Evolutionary conservation across 2,113 vertebrate genomes (phyloP).

Genomic region (Thamnaconus septentrionalis): DNA sequence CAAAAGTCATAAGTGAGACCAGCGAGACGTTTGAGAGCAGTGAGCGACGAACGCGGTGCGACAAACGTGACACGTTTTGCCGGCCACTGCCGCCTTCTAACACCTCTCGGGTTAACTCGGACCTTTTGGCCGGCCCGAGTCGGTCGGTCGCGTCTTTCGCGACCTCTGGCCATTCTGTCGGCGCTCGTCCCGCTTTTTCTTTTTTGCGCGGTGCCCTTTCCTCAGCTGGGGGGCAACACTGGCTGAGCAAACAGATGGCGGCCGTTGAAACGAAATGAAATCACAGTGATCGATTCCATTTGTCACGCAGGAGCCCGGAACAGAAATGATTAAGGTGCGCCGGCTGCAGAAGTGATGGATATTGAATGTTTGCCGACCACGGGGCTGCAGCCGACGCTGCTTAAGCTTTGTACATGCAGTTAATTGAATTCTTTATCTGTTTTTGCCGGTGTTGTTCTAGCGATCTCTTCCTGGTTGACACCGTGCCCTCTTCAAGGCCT

Average conservation of each 20-base stretch:
- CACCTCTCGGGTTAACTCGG: too few relatives aligned
- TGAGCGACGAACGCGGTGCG: too few relatives aligned
- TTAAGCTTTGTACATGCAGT: conserved; percentile 29
- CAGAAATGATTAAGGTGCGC: conserved; percentile 62
- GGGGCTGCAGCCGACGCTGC: conserved; percentile 28
- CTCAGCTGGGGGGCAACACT: conserved; percentile 44
- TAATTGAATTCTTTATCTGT: conserved; percentile 49
- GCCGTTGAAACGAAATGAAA: conserved; percentile 70
- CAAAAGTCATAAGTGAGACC: too few relatives aligned
- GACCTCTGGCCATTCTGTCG: conserved; percentile 30
- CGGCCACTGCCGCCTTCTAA: too few relatives aligned
- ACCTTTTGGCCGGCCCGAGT: too few relatives aligned
- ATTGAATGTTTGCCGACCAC: conserved; percentile 53
- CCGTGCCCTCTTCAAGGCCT: background rate
- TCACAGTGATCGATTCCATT: conserved; percentile 71
- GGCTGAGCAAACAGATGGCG: conserved; percentile 68
- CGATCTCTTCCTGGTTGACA: conserved; percentile 4
- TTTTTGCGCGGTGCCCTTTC: background rate
- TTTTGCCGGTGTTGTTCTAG: conserved; percentile 20
- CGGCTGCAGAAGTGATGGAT: conserved; percentile 63
- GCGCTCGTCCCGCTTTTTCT: background rate
- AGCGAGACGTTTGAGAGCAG: too few relatives aligned
- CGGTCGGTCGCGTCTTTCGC: background rate
- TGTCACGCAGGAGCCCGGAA: conserved; percentile 60
- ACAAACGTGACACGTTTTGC: too few relatives aligned